These are phyloP conservation scores for Platichthys flesus DNA, from an alignment of 2,113 vertebrate genomes.

Conservation along the genomic window DNA sequence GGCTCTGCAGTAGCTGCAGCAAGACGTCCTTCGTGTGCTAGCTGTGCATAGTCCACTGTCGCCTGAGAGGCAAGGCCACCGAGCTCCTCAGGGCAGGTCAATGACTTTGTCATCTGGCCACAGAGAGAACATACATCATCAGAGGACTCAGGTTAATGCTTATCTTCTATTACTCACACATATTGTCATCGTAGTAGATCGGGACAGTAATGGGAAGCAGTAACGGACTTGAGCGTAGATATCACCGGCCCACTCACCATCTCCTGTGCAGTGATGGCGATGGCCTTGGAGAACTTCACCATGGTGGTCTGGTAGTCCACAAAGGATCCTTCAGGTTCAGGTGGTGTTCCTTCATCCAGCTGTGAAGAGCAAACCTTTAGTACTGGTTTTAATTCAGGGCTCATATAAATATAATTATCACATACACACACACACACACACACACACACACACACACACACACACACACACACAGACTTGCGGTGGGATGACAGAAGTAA, in stretches of 20 bases:
- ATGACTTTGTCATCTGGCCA: constrained; percentile 97
- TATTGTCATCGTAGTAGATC: constrained; percentile 5
- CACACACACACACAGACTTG: background rate
- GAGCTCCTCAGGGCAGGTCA: constrained; percentile 97
- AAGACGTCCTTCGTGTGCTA: constrained; percentile 94
- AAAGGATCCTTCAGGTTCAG: constrained; percentile 93
- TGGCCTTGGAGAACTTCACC: constrained; percentile 98
- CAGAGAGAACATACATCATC: constrained; percentile 40
- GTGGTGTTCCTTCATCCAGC: constrained; percentile 95
- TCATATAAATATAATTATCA: too few species aligned
- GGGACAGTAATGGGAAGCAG: constrained; percentile 16
- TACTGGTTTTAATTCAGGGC: background rate
- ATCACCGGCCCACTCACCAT: constrained; percentile 87
- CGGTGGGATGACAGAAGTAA: background rate
- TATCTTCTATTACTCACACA: constrained; percentile 7
- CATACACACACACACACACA: background rate
- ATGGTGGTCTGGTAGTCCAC: constrained; percentile 99
- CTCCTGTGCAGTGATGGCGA: constrained; percentile 97
- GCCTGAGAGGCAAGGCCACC: constrained; percentile 98
- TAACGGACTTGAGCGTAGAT: background rate
- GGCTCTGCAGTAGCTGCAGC: constrained; percentile 96
- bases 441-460: background rate
- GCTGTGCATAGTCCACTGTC: constrained; percentile 96
- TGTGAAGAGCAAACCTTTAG: constrained; percentile 56
- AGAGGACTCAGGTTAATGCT: constrained; percentile 17